Evolutionary conservation across 2,113 vertebrate species (phyloP).

Genomic region (Erythrocercus mccallii): DNA sequence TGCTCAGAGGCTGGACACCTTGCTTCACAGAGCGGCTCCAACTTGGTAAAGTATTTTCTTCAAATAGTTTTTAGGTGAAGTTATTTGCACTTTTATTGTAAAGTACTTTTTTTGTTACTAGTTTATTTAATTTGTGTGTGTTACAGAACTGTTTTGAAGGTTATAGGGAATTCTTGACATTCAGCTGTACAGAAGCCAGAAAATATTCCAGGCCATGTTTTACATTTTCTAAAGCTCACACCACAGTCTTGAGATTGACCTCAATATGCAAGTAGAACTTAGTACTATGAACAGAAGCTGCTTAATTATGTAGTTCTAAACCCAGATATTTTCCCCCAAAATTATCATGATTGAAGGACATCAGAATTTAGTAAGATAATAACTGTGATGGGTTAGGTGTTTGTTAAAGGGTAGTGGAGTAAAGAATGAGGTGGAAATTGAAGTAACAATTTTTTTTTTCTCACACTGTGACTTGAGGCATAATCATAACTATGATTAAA

Average conservation of each 20-base stretch:
- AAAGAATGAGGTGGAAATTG: not conserved
- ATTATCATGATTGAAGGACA: not conserved
- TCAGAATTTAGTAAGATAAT: not conserved
- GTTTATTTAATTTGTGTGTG: not conserved
- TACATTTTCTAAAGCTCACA: not conserved
- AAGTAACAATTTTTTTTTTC: not conserved
- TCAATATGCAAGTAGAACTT: not conserved
- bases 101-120: not conserved
- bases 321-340: not conserved
- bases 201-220: not conserved
- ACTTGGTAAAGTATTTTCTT: slow-evolving; percentile 49
- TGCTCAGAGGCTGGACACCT: not conserved
- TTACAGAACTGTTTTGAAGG: not conserved
- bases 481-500: not conserved
- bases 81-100: not conserved
- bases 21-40: slow-evolving; percentile 1
- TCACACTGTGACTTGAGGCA: not conserved
- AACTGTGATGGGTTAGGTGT: not conserved
- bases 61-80: not conserved
- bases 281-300: not conserved
- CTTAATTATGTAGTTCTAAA: not conserved
- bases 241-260: not conserved
- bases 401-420: not conserved
- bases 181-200: not conserved
- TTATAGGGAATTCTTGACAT: not conserved